Percentiles rank a stretch among this genome's conserved stretches.
phyloP scores from a whole-genome alignment of 2,113 vertebrate species.

The Jacana jacana region DNA sequence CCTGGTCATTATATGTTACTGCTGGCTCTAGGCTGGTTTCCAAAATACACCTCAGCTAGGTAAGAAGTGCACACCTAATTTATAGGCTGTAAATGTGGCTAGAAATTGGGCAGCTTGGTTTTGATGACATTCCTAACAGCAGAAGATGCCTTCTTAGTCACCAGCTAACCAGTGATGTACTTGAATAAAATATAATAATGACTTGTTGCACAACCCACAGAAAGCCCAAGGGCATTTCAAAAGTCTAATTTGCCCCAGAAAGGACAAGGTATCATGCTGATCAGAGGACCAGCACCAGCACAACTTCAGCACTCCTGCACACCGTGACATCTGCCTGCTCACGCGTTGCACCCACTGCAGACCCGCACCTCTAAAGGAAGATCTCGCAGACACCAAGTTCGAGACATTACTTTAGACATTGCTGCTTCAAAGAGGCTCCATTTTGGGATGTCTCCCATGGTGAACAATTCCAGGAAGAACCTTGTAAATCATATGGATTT shows the following conservation, averaged over 20 bases:
- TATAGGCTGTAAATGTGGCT: not conserved
- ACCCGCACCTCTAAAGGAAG: not conserved
- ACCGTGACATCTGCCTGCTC: accelerated
- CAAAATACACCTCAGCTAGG: slow-evolving; percentile 3
- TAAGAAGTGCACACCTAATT: not conserved
- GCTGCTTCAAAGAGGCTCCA: not conserved
- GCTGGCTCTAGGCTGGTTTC: not conserved
- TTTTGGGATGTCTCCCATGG: not conserved
- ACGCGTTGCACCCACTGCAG: not conserved
- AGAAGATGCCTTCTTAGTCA: not conserved
- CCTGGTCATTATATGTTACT: not conserved
- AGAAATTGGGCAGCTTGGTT: not conserved
- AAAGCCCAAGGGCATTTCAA: not conserved
- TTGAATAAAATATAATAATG: not conserved
- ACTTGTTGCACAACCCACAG: not conserved
- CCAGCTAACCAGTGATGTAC: not conserved
- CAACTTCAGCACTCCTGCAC: not conserved
- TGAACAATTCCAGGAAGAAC: not conserved
- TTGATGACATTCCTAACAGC: not conserved
- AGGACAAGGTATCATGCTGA: not conserved
- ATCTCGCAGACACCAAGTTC: not conserved
- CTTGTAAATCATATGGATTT: not conserved
- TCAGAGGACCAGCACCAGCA: no score
- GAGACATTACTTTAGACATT: not conserved
- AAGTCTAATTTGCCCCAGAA: not conserved